Base-by-base conservation (phyloP, 2,888 invertebrate species). In the Diadegma fenestrale region DNA sequence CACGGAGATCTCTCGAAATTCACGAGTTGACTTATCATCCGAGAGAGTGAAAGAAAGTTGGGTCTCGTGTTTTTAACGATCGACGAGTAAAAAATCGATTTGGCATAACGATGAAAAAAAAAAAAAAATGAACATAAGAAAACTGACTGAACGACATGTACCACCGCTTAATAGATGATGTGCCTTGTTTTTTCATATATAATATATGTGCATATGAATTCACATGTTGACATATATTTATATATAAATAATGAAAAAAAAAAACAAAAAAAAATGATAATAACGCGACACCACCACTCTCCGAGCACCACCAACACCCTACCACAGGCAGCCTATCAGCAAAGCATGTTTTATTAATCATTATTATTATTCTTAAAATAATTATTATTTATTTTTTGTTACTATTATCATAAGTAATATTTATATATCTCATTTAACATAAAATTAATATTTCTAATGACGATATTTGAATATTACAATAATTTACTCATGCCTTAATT, bases 231-330 rank as follows among this genome's bases (percentile, higher is more conserved):
- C 61, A 75, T 77, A 79, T 75, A 85, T 77, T 61, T 73, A 45
- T 87, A 41, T 76, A 43, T 41, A 30, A 33, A 79, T 71, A 68
- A 80, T 68, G 7, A 8, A 37, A 37, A 37, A 17, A 45, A 48
- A 8, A 48, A 48, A 17, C 17, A 54, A 22, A 22, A 12, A 54
- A 54, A 12, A 54, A 54, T 26, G 22, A 54, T 54, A 80, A 85
- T 82, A 87, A 83, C 87, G 88, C 88, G 88, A 89, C 89, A 89
- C 88, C 88, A 89, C 89, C 89, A 89, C 91, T 93, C 91, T 93
- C 92, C 93, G 93, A 92, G 93, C 93, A 93, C 92, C 91, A 92
- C 91, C 90, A 92, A 93, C 93, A 93, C 92, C 92, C 92, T 89
- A 92, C 88, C 91, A 93, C 92, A 92, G 90, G 89, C 91, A 92